Conservation (phyloP, 2,888 invertebrate species). For the Ischnura elegans region DNA sequence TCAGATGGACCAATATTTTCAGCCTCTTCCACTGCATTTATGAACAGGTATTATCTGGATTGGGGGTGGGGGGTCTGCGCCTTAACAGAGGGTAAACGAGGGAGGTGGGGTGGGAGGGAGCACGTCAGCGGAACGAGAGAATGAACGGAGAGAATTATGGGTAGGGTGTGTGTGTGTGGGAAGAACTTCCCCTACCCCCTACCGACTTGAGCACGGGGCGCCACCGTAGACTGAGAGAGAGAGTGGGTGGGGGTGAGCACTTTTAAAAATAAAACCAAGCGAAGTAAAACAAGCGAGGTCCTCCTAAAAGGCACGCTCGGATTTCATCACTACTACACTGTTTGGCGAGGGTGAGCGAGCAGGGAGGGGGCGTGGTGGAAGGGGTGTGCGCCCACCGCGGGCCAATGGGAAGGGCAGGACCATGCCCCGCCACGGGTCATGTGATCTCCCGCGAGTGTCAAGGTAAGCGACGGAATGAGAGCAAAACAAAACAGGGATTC, state of each 20-base stretch:
- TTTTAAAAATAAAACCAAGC: constrained; percentile 13
- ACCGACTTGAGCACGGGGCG: neutral
- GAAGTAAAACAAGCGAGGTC: constrained; percentile 5
- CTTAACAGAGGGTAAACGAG: neutral
- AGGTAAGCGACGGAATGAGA: too few relatives aligned
- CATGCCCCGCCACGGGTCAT: too few relatives aligned
- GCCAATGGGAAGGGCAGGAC: too few relatives aligned
- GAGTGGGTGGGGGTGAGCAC: neutral
- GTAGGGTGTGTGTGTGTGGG: neutral
- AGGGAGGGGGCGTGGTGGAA: neutral
- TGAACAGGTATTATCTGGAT: too few relatives aligned
- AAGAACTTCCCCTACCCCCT: neutral
- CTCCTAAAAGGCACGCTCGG: constrained; percentile 30
- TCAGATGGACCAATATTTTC: too few relatives aligned
- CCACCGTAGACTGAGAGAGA: neutral
- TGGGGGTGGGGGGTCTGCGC: too few relatives aligned
- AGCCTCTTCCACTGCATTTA: too few relatives aligned
- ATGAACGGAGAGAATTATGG: neutral
- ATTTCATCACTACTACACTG: neutral
- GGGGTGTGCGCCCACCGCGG: neutral
- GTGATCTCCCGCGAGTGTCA: too few relatives aligned
- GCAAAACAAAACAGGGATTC: too few relatives aligned
- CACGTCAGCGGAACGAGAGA: neutral
- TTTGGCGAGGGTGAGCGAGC: neutral
- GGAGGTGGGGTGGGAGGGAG: neutral